Evolutionary conservation across 2,888 invertebrate species (phyloP).

Genomic region (Bruchidius siliquastri): DNA sequence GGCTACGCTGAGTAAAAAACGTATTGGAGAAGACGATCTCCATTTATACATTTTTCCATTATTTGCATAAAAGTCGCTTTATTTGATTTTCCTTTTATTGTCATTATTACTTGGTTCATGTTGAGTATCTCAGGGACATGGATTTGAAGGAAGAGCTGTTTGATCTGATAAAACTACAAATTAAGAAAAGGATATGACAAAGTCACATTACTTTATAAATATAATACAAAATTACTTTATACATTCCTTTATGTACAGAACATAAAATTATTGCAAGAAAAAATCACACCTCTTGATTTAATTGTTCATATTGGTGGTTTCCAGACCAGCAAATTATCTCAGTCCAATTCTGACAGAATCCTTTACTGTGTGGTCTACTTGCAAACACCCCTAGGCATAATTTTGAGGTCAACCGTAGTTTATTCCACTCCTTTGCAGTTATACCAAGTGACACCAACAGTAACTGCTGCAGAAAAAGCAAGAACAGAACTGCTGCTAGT

Average conservation of each 20-base stretch:
- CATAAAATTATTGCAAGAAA: slow-evolving; percentile 20
- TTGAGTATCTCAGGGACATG: too few relatives aligned
- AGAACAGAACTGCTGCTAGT: slow-evolving; percentile 29
- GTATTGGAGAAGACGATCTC: neutral
- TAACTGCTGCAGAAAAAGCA: slow-evolving; percentile 36
- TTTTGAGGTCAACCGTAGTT: slow-evolving; percentile 31
- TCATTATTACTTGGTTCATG: too few relatives aligned
- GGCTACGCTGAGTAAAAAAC: neutral
- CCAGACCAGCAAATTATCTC: slow-evolving; percentile 29
- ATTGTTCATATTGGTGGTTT: neutral
- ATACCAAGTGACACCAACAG: slow-evolving; percentile 49
- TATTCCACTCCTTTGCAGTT: slow-evolving; percentile 51
- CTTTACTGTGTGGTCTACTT: slow-evolving; percentile 32
- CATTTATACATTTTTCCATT: neutral
- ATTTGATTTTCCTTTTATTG: neutral
- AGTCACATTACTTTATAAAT: neutral
- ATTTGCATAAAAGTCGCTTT: neutral
- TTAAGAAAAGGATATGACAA: too few relatives aligned
- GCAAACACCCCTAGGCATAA: slow-evolving; percentile 32
- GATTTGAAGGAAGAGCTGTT: too few relatives aligned
- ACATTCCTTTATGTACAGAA: neutral
- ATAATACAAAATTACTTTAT: neutral
- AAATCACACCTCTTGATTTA: neutral
- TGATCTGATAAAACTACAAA: too few relatives aligned
- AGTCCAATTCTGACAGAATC: slow-evolving; percentile 37